Conservation (phyloP, 1,140 invertebrate genomes). For the Drosophila sucinea region DNA sequence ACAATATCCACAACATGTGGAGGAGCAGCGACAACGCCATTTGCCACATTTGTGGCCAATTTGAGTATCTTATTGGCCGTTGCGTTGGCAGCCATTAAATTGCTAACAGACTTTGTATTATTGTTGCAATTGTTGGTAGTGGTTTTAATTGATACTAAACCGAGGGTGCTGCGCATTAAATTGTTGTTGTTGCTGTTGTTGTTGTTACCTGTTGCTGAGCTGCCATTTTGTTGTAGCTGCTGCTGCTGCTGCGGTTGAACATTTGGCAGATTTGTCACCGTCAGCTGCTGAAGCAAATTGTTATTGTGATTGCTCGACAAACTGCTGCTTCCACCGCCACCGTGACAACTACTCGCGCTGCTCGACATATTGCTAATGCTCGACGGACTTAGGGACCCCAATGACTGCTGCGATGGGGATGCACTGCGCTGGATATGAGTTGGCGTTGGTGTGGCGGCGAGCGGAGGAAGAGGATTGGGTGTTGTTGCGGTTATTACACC, state of each 20-base stretch:
- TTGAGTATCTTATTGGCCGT: slow-evolving; percentile 82
- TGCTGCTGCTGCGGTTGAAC: slow-evolving; percentile 48
- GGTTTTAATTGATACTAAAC: slow-evolving; percentile 82
- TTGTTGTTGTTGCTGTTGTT: slow-evolving; percentile 74
- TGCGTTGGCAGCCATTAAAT: slow-evolving; percentile 78
- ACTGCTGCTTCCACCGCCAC: slow-evolving; percentile 65
- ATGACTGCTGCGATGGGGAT: slow-evolving; percentile 79
- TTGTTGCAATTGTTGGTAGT: slow-evolving; percentile 53
- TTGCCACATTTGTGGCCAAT: slow-evolving; percentile 76
- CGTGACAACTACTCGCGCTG: slow-evolving; percentile 77
- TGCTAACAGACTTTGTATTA: slow-evolving; percentile 70
- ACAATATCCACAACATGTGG: slow-evolving; percentile 51
- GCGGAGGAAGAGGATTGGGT: slow-evolving; percentile 36
- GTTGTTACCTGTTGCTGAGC: slow-evolving; percentile 79
- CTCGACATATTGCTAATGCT: slow-evolving; percentile 82
- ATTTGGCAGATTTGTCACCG: slow-evolving; percentile 64
- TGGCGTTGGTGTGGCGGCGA: slow-evolving; percentile 16
- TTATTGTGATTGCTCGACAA: slow-evolving; percentile 49
- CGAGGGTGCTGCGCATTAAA: slow-evolving; percentile 81
- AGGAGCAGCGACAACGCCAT: slow-evolving; percentile 39
- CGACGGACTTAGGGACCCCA: slow-evolving; percentile 80
- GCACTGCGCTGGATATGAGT: slow-evolving; percentile 70
- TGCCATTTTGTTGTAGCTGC: slow-evolving; percentile 56
- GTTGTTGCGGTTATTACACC: slow-evolving; percentile 23
- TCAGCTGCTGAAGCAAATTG: slow-evolving; percentile 68